Evolutionary conservation across 1,140 invertebrate species (phyloP).

Genomic region (Ooceraea biroi): DNA sequence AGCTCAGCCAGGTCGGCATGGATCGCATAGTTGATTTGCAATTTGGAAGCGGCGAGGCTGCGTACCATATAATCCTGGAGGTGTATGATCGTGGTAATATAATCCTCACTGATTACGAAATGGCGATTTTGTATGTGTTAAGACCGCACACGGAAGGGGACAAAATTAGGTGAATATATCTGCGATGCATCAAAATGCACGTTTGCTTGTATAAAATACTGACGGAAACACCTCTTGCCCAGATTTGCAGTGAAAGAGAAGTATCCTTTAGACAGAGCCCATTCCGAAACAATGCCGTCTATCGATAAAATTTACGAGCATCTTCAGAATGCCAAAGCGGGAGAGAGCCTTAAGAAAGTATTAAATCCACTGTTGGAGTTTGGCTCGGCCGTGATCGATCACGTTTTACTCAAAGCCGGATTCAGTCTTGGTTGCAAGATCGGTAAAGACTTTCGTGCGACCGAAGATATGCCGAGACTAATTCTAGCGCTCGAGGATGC

Average conservation of each 20-base stretch:
- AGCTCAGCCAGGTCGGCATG: conserved; percentile 93
- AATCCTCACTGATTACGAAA: conserved; percentile 96
- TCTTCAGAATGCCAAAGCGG: conserved; percentile 88
- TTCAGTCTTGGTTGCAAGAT: conserved; percentile 88
- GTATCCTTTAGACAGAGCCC: conserved; percentile 93
- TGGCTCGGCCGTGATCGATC: conserved; percentile 96
- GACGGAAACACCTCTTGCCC: conserved; percentile 66
- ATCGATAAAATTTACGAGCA: conserved; percentile 87
- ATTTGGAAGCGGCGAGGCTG: conserved; percentile 97
- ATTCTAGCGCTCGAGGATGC: conserved; percentile 90
- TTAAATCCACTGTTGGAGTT: conserved; percentile 94
- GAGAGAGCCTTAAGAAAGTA: conserved; percentile 94
- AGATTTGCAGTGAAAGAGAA: conserved; percentile 96
- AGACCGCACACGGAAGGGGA: conserved; percentile 97
- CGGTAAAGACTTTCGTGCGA: conserved; percentile 89
- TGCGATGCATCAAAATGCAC: not conserved
- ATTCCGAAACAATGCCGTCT: conserved; percentile 87
- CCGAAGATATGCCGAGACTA: conserved; percentile 89
- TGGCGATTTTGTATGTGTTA: conserved; percentile 97
- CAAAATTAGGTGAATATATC: conserved; percentile 90
- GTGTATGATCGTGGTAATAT: conserved; percentile 99
- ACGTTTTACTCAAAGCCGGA: conserved; percentile 91
- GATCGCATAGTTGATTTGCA: conserved; percentile 97
- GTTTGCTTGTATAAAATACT: not conserved
- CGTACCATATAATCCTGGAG: conserved; percentile 98